Percentiles rank a stretch among this genome's conserved stretches.
phyloP scores from a whole-genome alignment of 2,113 vertebrate species.

The Uropsilus gracilis region DNA sequence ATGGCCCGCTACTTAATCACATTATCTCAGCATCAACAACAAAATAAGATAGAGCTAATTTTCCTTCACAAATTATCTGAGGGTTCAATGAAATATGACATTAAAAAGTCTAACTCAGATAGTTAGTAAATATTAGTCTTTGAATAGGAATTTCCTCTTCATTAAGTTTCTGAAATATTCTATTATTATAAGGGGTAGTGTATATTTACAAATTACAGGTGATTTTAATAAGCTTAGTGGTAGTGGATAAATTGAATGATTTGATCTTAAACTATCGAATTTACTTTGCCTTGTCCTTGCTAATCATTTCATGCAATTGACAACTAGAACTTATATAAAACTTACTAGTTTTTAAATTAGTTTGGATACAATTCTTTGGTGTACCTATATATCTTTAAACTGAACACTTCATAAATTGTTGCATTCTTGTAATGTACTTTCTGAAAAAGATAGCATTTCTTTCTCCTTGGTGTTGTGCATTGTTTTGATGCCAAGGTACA shows the following conservation, averaged over 20 bases:
- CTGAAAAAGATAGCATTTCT: slow-evolving; percentile 21
- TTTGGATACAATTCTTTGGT: background rate
- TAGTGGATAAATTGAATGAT: background rate
- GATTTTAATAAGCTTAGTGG: background rate
- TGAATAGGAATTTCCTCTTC: background rate
- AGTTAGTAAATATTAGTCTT: slow-evolving; percentile 18
- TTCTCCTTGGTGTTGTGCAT: background rate
- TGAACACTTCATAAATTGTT: background rate
- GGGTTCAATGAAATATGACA: background rate
- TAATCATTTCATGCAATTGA: background rate
- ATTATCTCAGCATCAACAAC: background rate
- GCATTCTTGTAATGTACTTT: background rate
- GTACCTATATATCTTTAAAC: background rate
- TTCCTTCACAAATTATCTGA: background rate
- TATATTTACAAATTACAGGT: background rate
- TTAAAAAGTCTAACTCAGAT: background rate
- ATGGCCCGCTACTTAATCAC: background rate
- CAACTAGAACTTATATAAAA: background rate
- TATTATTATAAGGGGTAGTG: background rate
- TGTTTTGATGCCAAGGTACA: slow-evolving; percentile 18
- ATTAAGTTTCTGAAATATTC: background rate
- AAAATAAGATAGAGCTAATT: slow-evolving; percentile 28
- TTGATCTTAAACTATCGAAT: background rate
- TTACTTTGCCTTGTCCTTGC: background rate
- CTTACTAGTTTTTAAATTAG: background rate